A percentile compares a stretch with the other conserved stretches of the same genome.
phyloP scores from a whole-genome alignment of 2,113 vertebrate genomes.

The Dolichotis patagonum region DNA sequence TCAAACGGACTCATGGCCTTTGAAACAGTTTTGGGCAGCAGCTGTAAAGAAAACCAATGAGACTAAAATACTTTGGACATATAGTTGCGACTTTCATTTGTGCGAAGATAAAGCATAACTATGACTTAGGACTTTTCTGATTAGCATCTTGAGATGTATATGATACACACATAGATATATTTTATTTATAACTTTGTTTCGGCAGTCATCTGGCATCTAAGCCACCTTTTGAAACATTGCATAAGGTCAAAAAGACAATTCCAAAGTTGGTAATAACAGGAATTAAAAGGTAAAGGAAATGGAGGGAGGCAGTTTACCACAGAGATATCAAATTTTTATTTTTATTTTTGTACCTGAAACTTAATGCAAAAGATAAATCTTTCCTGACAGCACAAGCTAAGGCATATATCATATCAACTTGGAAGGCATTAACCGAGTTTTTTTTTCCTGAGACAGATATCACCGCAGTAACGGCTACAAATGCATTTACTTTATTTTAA shows the following conservation, averaged over 20 bases:
- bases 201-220: conserved; percentile 56
- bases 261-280: conserved; percentile 71
- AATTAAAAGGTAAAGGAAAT: conserved; percentile 79
- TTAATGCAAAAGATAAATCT: conserved; percentile 79
- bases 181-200: conserved; percentile 73
- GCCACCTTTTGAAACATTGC: conserved; percentile 69
- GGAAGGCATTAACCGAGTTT: conserved; percentile 61
- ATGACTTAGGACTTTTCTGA: conserved; percentile 65
- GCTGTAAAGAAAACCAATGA: conserved; percentile 73
- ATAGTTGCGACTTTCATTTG: conserved; percentile 61
- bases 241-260: conserved; percentile 65
- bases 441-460: conserved; percentile 70
- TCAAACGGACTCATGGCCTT: conserved; percentile 63
- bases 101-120: conserved; percentile 53
- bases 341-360: conserved; percentile 75
- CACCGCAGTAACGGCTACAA: conserved; percentile 68
- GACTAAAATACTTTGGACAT: conserved; percentile 63
- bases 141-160: conserved; percentile 68
- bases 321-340: conserved; percentile 78
- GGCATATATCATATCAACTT: conserved; percentile 69
- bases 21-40: conserved; percentile 63
- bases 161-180: background rate
- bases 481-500: conserved; percentile 78
- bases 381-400: conserved; percentile 50
- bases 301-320: conserved; percentile 61